Evolutionary conservation across 2,113 vertebrate genomes (phyloP).

Genomic region (Aspiorhynchus laticeps): DNA sequence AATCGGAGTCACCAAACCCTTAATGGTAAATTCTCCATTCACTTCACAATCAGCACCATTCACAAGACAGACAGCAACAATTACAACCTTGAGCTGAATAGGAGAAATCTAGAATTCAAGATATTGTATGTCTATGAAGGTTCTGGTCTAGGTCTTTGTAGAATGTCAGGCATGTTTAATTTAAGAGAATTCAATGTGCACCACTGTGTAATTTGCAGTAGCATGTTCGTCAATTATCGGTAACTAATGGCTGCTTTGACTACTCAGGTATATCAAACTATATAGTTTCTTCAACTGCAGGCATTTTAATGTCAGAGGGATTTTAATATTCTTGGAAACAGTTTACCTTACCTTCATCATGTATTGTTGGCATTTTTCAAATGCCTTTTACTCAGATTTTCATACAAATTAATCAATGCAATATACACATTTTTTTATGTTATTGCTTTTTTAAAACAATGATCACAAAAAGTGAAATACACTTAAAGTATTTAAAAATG

Average conservation of each 20-base stretch:
- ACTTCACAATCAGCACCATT: not conserved
- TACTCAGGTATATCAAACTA: not conserved
- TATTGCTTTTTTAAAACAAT: not conserved
- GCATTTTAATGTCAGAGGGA: not conserved
- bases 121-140: not conserved
- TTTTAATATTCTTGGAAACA: not conserved
- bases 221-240: not conserved
- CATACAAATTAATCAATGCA: not conserved
- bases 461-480: not conserved
- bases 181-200: not conserved
- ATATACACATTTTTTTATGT: too few species aligned
- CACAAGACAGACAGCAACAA: not conserved
- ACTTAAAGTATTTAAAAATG: not conserved
- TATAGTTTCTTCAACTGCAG: not conserved
- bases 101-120: not conserved
- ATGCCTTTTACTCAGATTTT: not conserved
- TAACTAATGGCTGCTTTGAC: not conserved
- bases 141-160: not conserved
- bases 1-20: conserved; percentile 91
- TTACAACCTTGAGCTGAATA: not conserved
- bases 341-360: not conserved
- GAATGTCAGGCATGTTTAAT: not conserved
- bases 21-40: conserved; percentile 81
- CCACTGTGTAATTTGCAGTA: not conserved
- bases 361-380: not conserved